Evolutionary conservation across 53 echinoderm and acorn worm genomes (phyloP).

Genomic region (Mesocentrotus franciscanus): DNA sequence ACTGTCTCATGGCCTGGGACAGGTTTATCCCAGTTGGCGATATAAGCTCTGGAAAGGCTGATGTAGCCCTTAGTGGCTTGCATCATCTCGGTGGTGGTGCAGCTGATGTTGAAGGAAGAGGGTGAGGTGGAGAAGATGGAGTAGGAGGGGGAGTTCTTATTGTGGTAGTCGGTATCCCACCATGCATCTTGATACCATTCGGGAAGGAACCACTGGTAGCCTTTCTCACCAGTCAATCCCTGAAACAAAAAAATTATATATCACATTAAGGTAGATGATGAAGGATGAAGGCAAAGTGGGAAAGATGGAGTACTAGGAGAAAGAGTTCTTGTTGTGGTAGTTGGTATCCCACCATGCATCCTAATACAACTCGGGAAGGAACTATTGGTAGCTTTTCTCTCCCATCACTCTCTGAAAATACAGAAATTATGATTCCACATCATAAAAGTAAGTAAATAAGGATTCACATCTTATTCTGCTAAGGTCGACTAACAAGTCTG

Average conservation of each 20-base stretch:
- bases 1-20: slow-evolving; percentile 78
- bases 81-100: slow-evolving; percentile 81
- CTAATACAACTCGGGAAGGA: not conserved
- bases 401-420: not conserved
- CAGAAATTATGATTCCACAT: too few species aligned
- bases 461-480: too few species aligned
- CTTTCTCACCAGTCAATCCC: slow-evolving; percentile 77
- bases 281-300: not conserved
- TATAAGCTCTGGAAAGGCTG: slow-evolving; percentile 76
- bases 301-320: not conserved
- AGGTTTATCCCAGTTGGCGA: slow-evolving; percentile 69
- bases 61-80: slow-evolving; percentile 81
- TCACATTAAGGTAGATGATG: not conserved
- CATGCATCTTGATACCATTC: slow-evolving; percentile 78
- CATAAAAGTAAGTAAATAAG: too few species aligned
- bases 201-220: slow-evolving; percentile 93
- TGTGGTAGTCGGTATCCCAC: slow-evolving; percentile 94
- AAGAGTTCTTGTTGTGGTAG: not conserved
- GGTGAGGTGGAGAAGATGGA: slow-evolving; percentile 59
- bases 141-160: slow-evolving; percentile 58
- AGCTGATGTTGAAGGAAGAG: slow-evolving; percentile 72
- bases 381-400: not conserved
- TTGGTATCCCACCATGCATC: too few species aligned
- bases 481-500: too few species aligned
- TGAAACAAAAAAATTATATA: slow-evolving; percentile 48